Evolutionary conservation across 1,140 invertebrate genomes (phyloP), one percentile per base, ranked within the genome.

Genomic region (Venturia canescens): DNA sequence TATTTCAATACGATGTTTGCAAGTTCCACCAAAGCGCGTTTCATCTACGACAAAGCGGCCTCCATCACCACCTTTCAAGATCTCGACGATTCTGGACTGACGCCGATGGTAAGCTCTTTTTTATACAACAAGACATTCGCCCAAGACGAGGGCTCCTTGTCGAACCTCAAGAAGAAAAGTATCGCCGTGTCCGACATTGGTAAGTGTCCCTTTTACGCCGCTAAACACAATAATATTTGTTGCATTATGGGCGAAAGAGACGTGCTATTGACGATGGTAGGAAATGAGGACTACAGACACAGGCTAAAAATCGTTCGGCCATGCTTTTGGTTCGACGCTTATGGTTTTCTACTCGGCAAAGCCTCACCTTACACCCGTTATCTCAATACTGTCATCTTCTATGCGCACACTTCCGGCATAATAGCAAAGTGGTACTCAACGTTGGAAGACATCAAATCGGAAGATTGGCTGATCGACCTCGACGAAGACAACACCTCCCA

Each of bases 301-400:
- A 26, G 7, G 1, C 5, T 83, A 16, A 81, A 79, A 53, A 48
- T 81, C 4, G 15, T 34, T 6, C 66, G 66, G 21, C 21, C 57
- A 15, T 83, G 82, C 53, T 83, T 83, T 60, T 83, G 82, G 80
- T 75, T 60, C 3, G 82, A 83, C 63, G 79, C 57, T 27, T 70
- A 53, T 6, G 21, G 74, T n/a, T 83, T 81, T 79, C 63, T 83
- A 0, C 13, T 83, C 18, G 66, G 34, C 38, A 63, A 48, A 53
- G 48, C 69, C 21, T 83, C 79, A 16, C 76, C 79, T 23, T 79
- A 71, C 50, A 44, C 63, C 16, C 48, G 13, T 31, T 29, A 63
- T 3, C 63, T 83, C 2, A 48, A 79, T 57, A 6, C 69, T 11
- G 57, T 81, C 15, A 38, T 83, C 6, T 26, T 16, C n/a, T 11